Conservation (phyloP, 2,113 vertebrate genomes). For the Zingel zingel region DNA sequence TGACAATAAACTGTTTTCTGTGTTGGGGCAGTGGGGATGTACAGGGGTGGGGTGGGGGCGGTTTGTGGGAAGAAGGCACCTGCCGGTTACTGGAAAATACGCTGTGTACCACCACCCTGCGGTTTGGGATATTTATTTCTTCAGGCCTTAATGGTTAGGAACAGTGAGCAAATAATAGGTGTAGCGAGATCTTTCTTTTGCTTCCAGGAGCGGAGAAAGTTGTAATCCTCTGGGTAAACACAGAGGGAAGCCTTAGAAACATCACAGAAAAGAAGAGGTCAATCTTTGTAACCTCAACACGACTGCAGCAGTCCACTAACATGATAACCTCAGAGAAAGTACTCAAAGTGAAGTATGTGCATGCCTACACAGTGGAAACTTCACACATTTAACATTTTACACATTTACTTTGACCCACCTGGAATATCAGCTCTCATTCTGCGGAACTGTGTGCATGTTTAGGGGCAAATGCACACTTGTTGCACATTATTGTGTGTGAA, state of each 20-base stretch:
- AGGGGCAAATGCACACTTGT: conserved; percentile 29
- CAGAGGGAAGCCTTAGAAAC: conserved; percentile 42
- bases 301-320: conserved; percentile 2
- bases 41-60: conserved; percentile 2
- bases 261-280: conserved; percentile 49
- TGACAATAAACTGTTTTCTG: conserved; percentile 80
- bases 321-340: conserved; percentile 1
- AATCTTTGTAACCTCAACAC: conserved; percentile 17
- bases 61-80: conserved; percentile 72
- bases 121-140: conserved; percentile 78
- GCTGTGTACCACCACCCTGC: conserved; percentile 67
- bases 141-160: conserved; percentile 72
- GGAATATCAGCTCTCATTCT: conserved; percentile 56
- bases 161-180: conserved; percentile 79
- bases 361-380: conserved; percentile 41
- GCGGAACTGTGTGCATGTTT: conserved; percentile 27
- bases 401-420: conserved; percentile 49
- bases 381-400: conserved; percentile 53
- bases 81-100: conserved; percentile 80
- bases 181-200: conserved; percentile 65
- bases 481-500: conserved; percentile 57
- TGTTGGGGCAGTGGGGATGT: conserved; percentile 29
- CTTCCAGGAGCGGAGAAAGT: conserved; percentile 64
- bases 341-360: conserved; percentile 25
- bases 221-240: conserved; percentile 70